Conservation (phyloP, 2,888 invertebrate genomes). For the Oxytorus armatus region DNA sequence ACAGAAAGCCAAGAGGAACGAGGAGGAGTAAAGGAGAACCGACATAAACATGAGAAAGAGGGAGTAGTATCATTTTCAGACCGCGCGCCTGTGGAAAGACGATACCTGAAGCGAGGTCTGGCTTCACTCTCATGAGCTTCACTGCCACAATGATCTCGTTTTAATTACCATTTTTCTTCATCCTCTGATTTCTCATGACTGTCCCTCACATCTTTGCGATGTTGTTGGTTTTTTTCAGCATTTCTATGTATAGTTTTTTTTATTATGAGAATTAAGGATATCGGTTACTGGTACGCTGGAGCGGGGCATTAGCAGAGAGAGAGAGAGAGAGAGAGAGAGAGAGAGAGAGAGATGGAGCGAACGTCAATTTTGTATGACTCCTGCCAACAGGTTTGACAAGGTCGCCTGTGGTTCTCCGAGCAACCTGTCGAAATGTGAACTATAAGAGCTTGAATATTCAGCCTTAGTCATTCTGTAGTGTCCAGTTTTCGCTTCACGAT, state of each 20-base stretch:
- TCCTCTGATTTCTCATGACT: conserved; percentile 77
- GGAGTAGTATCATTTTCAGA: conserved; percentile 78
- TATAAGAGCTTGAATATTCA: not conserved
- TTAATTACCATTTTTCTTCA: conserved; percentile 80
- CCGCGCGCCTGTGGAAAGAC: conserved; percentile 78
- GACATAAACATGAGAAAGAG: conserved; percentile 60
- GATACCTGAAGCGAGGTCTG: conserved; percentile 75
- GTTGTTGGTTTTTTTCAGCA: not conserved
- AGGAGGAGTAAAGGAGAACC: conserved; percentile 45
- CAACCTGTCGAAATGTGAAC: conserved; percentile 20
- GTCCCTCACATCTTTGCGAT: not conserved
- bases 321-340: too few species aligned
- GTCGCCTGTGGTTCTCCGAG: conserved; percentile 44
- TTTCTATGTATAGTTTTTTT: conserved; percentile 53
- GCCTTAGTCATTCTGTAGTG: not conserved
- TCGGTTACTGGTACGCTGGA: conserved; percentile 70
- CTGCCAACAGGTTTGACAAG: conserved; percentile 50
- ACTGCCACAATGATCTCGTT: conserved; percentile 74
- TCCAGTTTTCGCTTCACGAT: not conserved
- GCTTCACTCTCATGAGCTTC: conserved; percentile 43
- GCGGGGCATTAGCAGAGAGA: conserved; percentile 36
- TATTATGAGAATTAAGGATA: conserved; percentile 73
- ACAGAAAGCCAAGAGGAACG: conserved; percentile 28
- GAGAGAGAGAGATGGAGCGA: conserved; percentile 6
- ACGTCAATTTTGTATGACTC: conserved; percentile 42